A percentile compares a stretch with the other conserved stretches of the same genome.
Evolutionary conservation across 2,888 invertebrate species (phyloP).

Genomic region (Chymomyza caudatula): DNA sequence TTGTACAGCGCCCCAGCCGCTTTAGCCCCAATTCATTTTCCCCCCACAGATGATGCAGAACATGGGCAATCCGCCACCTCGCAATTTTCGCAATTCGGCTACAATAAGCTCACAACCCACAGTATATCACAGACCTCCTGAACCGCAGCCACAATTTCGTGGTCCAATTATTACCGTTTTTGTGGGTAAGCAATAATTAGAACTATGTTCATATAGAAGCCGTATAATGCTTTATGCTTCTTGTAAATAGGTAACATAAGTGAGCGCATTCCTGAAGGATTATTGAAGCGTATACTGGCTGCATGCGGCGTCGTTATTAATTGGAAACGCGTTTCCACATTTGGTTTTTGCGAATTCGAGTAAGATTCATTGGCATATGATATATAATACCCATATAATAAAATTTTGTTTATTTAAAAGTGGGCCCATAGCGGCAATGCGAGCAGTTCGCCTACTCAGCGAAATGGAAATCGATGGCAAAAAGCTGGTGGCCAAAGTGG

Average conservation of each 20-base stretch:
- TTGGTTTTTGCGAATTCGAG: constrained; percentile 98
- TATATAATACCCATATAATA: background rate
- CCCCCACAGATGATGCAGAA: constrained; percentile 79
- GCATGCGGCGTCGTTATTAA: constrained; percentile 96
- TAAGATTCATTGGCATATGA: constrained; percentile 66
- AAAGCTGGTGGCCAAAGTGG: constrained; percentile 96
- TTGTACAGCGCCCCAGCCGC: background rate
- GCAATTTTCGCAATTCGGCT: constrained; percentile 77
- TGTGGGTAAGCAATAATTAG: constrained; percentile 83
- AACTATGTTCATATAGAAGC: background rate
- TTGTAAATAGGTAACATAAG: constrained; percentile 87
- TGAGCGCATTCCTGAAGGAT: constrained; percentile 94
- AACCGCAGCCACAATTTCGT: constrained; percentile 78
- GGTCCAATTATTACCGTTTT: constrained; percentile 98
- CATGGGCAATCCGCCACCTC: constrained; percentile 78
- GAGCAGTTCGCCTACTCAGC: constrained; percentile 95
- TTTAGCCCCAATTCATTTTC: constrained; percentile 1
- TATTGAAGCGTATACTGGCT: constrained; percentile 94
- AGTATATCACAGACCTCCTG: constrained; percentile 75
- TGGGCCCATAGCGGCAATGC: constrained; percentile 95
- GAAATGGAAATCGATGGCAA: constrained; percentile 95
- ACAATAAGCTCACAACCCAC: constrained; percentile 78
- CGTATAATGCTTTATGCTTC: constrained; percentile 12
- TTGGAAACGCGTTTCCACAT: constrained; percentile 98
- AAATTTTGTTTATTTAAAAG: constrained; percentile 49